A percentile compares a stretch with the other conserved stretches of the same genome.
These are phyloP conservation scores for Lacerta viridis DNA, from an alignment of 2,797 vertebrate species.

Conservation along the genomic window DNA sequence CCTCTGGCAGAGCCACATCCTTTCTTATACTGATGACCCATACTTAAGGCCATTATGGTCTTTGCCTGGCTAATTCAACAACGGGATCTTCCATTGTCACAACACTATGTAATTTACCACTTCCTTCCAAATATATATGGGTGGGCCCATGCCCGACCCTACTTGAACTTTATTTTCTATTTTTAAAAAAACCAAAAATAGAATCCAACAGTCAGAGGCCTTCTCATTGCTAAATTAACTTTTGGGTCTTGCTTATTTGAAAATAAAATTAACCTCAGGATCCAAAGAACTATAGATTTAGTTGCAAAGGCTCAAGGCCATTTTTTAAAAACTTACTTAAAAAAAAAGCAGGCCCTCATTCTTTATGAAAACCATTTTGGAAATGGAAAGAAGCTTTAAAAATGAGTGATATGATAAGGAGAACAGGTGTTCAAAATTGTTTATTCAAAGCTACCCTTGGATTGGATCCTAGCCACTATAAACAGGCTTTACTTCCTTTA, in stretches of 20 bases:
- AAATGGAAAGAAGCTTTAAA: not conserved
- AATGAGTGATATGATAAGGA: not conserved
- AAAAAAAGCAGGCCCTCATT: not conserved
- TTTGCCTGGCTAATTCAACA: no score
- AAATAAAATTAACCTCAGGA: constrained; percentile 36
- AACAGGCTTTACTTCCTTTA: not conserved
- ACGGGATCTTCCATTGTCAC: no score
- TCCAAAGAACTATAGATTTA: not conserved
- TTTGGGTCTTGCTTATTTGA: constrained; percentile 68
- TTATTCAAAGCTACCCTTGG: not conserved
- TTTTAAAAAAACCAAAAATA: no score
- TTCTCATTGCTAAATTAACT: not conserved
- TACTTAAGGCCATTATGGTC: no score
- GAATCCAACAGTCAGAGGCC: not conserved
- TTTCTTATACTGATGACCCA: no score
- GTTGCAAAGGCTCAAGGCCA: not conserved
- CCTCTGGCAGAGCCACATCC: no score
- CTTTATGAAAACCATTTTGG: not conserved
- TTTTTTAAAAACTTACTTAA: no score
- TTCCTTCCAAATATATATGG: not conserved
- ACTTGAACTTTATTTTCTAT: no score
- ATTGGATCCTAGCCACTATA: constrained; percentile 9
- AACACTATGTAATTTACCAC: not conserved
- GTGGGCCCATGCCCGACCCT: not conserved
- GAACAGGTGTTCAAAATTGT: not conserved